Conservation (phyloP, 2,888 invertebrate species). For the Xestia sexstrigata region DNA sequence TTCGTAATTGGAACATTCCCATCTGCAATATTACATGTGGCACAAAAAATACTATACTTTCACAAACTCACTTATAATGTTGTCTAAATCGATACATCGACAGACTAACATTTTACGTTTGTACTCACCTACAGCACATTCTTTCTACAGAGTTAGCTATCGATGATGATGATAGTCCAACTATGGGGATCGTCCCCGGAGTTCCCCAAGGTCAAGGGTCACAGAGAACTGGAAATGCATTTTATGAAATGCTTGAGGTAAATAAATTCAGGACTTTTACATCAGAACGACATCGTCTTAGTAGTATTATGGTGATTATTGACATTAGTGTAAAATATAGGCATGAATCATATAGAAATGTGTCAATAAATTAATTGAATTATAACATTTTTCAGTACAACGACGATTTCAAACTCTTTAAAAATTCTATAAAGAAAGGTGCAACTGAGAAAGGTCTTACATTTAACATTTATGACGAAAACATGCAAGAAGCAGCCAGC, state of each 20-base stretch:
- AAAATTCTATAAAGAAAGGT: conserved; percentile 74
- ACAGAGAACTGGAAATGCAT: conserved; percentile 36
- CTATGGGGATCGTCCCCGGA: conserved; percentile 63
- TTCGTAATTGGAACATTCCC: neutral
- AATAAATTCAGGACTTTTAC: neutral
- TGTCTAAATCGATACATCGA: neutral
- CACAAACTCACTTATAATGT: neutral
- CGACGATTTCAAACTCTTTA: conserved; percentile 73
- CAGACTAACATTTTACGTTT: neutral
- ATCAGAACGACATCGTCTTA: neutral
- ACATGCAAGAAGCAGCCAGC: conserved; percentile 85
- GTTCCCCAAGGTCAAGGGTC: conserved; percentile 70
- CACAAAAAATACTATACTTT: neutral
- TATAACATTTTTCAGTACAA: conserved; percentile 74
- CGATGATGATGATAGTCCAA: conserved; percentile 43
- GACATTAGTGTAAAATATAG: neutral
- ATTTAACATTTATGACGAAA: conserved; percentile 87
- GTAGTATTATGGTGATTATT: neutral
- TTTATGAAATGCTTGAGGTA: conserved; percentile 56
- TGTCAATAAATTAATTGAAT: conserved; percentile 1
- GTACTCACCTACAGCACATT: neutral
- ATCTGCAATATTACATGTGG: too few species aligned
- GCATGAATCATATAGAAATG: neutral
- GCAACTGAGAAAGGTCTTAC: conserved; percentile 79
- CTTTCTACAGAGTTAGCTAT: conserved; percentile 51